These are phyloP conservation scores for Luperina testacea DNA, from an alignment of 2,888 invertebrate genomes.

Conservation along the genomic window DNA sequence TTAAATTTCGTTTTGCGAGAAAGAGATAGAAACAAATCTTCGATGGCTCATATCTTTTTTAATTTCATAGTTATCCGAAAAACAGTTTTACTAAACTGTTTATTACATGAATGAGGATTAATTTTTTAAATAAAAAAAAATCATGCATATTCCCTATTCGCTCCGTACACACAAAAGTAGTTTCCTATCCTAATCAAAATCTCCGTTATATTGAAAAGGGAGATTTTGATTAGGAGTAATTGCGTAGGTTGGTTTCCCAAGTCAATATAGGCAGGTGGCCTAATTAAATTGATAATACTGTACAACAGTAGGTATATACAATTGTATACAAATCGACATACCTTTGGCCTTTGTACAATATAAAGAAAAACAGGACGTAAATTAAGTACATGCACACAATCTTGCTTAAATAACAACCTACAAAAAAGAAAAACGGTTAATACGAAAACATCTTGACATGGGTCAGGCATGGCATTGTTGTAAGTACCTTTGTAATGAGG, in stretches of 20 bases:
- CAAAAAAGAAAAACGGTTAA: conserved; percentile 66
- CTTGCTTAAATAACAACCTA: conserved; percentile 54
- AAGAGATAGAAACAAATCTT: too few relatives aligned
- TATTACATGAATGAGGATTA: too few relatives aligned
- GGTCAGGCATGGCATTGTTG: conserved; percentile 71
- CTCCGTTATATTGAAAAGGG: conserved; percentile 28
- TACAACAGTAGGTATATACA: conserved; percentile 6
- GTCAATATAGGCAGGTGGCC: conserved; percentile 18
- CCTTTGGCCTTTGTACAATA: conserved; percentile 7
- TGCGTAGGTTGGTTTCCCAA: conserved; percentile 18
- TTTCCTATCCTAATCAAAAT: conserved; percentile 49
- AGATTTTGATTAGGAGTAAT: conserved; percentile 36
- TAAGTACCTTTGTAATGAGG: conserved; percentile 67
- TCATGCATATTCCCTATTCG: too few relatives aligned
- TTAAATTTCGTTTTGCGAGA: too few relatives aligned
- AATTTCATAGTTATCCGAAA: too few relatives aligned
- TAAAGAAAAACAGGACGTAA: conserved; percentile 39
- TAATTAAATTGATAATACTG: conserved; percentile 34
- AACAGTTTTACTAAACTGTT: too few relatives aligned
- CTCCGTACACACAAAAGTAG: conserved; percentile 28
- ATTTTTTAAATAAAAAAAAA: too few relatives aligned
- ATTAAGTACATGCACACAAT: conserved; percentile 51
- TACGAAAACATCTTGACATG: conserved; percentile 74
- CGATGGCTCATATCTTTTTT: too few relatives aligned
- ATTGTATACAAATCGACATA: too few relatives aligned